Evolutionary conservation across 2,888 invertebrate species (phyloP), one percentile per base, ranked within the genome.

Genomic region (Lycocerus yunnanus): DNA sequence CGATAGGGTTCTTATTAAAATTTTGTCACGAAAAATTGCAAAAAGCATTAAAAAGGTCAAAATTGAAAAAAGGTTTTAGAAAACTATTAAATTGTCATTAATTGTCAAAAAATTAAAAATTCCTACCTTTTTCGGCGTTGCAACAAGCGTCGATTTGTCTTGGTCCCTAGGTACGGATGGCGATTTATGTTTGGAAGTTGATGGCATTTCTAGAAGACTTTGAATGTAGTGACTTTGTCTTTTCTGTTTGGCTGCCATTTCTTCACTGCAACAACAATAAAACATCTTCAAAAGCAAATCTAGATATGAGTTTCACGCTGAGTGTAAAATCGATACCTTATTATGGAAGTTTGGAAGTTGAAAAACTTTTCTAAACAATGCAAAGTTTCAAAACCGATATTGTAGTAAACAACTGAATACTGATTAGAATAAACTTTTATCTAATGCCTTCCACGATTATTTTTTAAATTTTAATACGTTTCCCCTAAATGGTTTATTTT

Each of bases 171-270:
- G 61, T 60, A 14, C 58, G 58, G 74, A 66, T 15, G 78, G 72
- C 15, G 75, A 69, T 68, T 72, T 76, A 43, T 75, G 74, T 73
- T 83, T 84, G 78, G 87, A 85, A 77, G 88, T 86, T 76, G 87
- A 86, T 78, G 88, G 87, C 79, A 89, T 86, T 82, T 89, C 88
- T 83, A 90, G 85, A 71, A 89, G 87, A 82, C 89, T 88, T 84
- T 89, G 89, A 81, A 89, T 90, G 75, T 88, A 89, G 83, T 90
- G 89, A 81, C 88, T 88, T 80, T 88, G 87, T 79, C 87, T 86
- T 77, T 87, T 88, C 82, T 87, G 88, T 82, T 86, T 86, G 78
- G 87, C 85, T 82, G 87, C 86, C 88, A 88, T 88, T 80, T 81
- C 82, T 82, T 79, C 81, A 81, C 84, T 82, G 80, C 78, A 72